phyloP scores from a whole-genome alignment of 64 coral and sea anemone species.

The Dendrophyllia cribrosa region DNA sequence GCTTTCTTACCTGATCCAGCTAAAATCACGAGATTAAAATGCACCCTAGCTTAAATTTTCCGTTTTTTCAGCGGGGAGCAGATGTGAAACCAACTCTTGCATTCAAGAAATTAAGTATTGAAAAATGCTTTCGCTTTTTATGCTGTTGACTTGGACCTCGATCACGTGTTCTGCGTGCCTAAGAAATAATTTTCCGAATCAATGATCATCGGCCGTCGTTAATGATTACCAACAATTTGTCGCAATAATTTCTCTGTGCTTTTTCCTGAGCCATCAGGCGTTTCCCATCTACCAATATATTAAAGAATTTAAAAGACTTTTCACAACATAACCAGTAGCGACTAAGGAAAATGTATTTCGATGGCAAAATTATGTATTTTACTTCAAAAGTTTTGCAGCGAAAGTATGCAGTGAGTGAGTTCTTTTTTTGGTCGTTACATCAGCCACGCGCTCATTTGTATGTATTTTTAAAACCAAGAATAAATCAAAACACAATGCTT shows the following conservation, averaged over 20 bases:
- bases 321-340: too few species aligned
- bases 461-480: background rate
- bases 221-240: background rate
- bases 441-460: background rate
- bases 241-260: background rate
- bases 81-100: background rate
- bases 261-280: background rate
- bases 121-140: background rate
- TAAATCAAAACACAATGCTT: background rate
- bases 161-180: background rate
- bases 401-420: background rate
- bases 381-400: background rate
- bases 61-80: background rate
- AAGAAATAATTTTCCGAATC: conserved; percentile 23
- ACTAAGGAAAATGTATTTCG: too few species aligned
- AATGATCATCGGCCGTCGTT: background rate
- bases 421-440: background rate
- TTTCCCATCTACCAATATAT: background rate
- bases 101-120: background rate
- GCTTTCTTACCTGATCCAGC: background rate
- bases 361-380: too few species aligned
- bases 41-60: background rate
- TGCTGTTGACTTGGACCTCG: background rate
- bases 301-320: too few species aligned
- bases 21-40: too few species aligned